A percentile compares a stretch with the other conserved stretches of the same genome.
phyloP scores from a whole-genome alignment of 2,797 vertebrate genomes.

The Rallus crepitans region DNA sequence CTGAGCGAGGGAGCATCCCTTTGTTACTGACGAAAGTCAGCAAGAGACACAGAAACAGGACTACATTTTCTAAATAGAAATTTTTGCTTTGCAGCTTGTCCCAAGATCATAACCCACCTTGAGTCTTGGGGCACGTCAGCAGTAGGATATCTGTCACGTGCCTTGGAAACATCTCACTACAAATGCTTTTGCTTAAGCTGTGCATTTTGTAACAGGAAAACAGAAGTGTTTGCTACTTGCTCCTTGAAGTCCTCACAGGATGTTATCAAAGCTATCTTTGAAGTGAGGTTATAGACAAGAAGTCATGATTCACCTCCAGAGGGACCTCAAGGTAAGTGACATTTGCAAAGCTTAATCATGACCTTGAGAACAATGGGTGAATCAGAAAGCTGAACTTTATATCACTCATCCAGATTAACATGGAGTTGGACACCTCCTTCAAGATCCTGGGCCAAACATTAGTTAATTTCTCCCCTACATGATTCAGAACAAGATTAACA shows the following conservation, averaged over 20 bases:
- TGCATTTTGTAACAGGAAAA: background rate
- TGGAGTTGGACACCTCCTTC: slow-evolving; percentile 9
- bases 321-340: slow-evolving; percentile 12
- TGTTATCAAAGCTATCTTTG: background rate
- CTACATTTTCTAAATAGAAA: background rate
- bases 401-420: background rate
- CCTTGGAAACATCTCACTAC: fast-evolving
- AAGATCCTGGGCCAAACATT: slow-evolving; percentile 28
- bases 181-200: background rate
- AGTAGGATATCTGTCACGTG: background rate
- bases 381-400: slow-evolving; percentile 43
- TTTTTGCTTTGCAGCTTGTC: background rate
- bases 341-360: slow-evolving; percentile 12
- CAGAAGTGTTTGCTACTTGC: background rate
- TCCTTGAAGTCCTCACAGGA: background rate
- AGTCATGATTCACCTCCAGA: slow-evolving; percentile 16
- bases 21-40: background rate
- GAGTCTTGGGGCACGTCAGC: background rate
- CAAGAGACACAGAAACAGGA: background rate
- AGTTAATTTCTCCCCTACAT: slow-evolving; percentile 39
- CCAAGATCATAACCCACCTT: background rate
- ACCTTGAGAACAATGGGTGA: slow-evolving; percentile 45
- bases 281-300: background rate
- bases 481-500: slow-evolving; percentile 49
- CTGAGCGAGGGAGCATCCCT: background rate